Percentiles rank a stretch among this genome's conserved stretches.
phyloP scores from a whole-genome alignment of 2,797 vertebrate genomes.

The Pseudomugil tenellus region DNA sequence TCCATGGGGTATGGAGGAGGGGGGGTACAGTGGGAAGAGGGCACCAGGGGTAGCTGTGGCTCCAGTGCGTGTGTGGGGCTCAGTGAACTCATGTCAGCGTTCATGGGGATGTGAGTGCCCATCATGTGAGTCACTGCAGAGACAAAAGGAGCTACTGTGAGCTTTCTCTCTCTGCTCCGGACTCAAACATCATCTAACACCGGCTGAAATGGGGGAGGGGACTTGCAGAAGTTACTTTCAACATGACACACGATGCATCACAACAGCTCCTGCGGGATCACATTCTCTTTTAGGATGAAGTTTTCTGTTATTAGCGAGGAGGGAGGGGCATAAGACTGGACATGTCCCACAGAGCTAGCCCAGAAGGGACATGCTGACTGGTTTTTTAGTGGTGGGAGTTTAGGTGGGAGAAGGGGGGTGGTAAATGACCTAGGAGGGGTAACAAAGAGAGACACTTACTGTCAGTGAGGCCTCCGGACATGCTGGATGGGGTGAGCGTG shows the following conservation, averaged over 20 bases:
- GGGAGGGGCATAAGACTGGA: slow-evolving; percentile 37
- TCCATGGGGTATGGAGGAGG: slow-evolving; percentile 99
- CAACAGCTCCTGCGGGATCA: slow-evolving; percentile 39
- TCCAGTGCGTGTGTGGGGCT: slow-evolving; percentile 95
- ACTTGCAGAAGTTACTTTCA: slow-evolving; percentile 49
- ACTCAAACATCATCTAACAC: slow-evolving; percentile 26
- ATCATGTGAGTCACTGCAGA: slow-evolving; percentile 96
- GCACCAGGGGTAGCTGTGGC: slow-evolving; percentile 94
- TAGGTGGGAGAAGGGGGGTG: background rate
- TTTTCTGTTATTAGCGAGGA: slow-evolving; percentile 29
- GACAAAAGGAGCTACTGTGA: slow-evolving; percentile 78
- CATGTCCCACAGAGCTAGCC: slow-evolving; percentile 47
- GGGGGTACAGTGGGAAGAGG: slow-evolving; percentile 97
- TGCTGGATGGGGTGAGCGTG: slow-evolving; percentile 92
- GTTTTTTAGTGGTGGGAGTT: background rate
- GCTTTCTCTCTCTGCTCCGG: slow-evolving; percentile 38
- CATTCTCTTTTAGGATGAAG: slow-evolving; percentile 57
- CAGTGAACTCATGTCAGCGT: slow-evolving; percentile 95
- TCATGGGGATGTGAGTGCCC: slow-evolving; percentile 95
- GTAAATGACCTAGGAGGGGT: slow-evolving; percentile 21
- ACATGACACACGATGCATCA: slow-evolving; percentile 51
- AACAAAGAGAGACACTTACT: slow-evolving; percentile 85
- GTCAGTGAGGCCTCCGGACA: slow-evolving; percentile 92
- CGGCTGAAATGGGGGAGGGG: slow-evolving; percentile 19
- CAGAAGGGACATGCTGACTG: slow-evolving; percentile 27